Conservation (phyloP, 2,797 vertebrate genomes). For the Rhinichthys osculus region DNA sequence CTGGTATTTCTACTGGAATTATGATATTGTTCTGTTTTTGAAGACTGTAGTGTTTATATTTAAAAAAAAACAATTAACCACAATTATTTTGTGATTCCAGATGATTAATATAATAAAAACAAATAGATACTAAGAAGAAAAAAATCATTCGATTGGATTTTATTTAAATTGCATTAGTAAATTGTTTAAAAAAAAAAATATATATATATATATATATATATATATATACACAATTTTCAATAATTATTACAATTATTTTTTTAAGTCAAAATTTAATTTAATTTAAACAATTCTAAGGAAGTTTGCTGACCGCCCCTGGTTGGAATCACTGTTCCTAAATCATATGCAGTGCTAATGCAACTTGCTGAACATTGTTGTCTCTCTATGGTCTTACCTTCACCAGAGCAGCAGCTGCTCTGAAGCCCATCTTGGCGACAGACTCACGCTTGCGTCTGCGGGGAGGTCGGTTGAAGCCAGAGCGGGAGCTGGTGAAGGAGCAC, state of each 20-base stretch:
- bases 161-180: background rate
- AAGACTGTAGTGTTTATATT: background rate
- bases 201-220: no score
- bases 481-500: constrained; percentile 97
- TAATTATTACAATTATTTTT: no score
- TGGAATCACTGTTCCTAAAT: background rate
- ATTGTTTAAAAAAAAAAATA: no score
- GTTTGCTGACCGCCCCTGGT: background rate
- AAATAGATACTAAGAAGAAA: no score
- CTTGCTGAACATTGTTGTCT: background rate
- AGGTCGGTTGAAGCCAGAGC: constrained; percentile 88
- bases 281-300: background rate
- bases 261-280: background rate
- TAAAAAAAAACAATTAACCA: background rate
- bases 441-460: constrained; percentile 90
- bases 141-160: background rate
- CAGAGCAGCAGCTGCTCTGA: constrained; percentile 90
- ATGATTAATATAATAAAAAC: background rate
- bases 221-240: no score
- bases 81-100: background rate
- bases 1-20: background rate
- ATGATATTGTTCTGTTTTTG: background rate
- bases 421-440: constrained; percentile 96
- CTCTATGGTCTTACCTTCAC: constrained; percentile 83
- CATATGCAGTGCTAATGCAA: background rate